These are phyloP conservation scores for Zaprionus kolodkinae DNA, from an alignment of 1,140 invertebrate species.

Conservation along the genomic window DNA sequence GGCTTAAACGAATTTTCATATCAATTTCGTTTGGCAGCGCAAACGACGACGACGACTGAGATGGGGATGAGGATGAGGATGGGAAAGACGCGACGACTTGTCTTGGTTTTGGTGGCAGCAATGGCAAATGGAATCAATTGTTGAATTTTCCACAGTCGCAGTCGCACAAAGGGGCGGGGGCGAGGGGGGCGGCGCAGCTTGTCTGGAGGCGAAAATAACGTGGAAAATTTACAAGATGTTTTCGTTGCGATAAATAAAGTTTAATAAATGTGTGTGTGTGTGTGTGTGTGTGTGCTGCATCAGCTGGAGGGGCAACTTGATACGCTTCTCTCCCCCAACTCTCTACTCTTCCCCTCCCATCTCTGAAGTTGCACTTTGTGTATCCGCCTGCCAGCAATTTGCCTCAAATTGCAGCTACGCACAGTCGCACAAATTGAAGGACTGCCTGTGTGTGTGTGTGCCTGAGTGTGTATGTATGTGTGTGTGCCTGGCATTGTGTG, in stretches of 20 bases:
- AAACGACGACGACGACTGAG: background rate
- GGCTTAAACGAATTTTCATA: slow-evolving; percentile 76
- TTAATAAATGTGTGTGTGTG: slow-evolving; percentile 58
- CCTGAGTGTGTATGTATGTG: slow-evolving; percentile 3
- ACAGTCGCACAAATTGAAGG: slow-evolving; percentile 72
- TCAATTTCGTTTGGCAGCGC: slow-evolving; percentile 56
- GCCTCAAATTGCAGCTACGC: slow-evolving; percentile 64
- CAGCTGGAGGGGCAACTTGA: slow-evolving; percentile 41
- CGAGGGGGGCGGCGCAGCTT: background rate
- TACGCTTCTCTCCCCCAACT: background rate
- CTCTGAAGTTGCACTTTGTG: slow-evolving; percentile 37
- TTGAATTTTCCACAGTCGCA: slow-evolving; percentile 66
- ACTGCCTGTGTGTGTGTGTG: slow-evolving; percentile 11
- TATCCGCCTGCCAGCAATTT: slow-evolving; percentile 54
- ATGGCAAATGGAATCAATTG: slow-evolving; percentile 74
- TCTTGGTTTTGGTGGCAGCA: slow-evolving; percentile 24
- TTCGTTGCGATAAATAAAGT: slow-evolving; percentile 79
- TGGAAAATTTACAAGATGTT: slow-evolving; percentile 81
- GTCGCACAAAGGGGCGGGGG: too few relatives aligned
- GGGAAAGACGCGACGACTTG: background rate
- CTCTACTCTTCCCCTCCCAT: background rate
- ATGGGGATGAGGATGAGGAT: background rate
- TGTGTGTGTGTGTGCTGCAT: slow-evolving; percentile 45
- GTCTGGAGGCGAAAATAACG: slow-evolving; percentile 70
- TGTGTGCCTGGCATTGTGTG: too few relatives aligned